A percentile compares a stretch with the other conserved stretches of the same genome.
phyloP scores from a whole-genome alignment of 1,140 invertebrate genomes.

The Uloborus diversus region DNA sequence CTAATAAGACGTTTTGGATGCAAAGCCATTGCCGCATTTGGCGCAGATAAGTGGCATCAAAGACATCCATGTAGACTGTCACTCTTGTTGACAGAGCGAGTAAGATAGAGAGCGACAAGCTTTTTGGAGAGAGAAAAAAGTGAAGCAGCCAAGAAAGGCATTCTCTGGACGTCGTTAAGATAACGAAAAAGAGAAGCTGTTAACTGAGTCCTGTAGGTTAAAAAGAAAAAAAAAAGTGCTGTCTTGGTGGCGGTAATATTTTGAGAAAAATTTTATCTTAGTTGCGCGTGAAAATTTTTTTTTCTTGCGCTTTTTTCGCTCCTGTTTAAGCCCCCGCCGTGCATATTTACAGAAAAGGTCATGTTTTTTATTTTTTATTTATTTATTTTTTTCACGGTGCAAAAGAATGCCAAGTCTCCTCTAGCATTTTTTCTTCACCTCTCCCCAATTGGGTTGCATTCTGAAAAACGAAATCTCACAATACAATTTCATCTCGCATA shows the following conservation, averaged over 20 bases:
- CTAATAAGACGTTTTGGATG: constrained; percentile 53
- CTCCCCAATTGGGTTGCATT: too few species aligned
- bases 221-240: constrained; percentile 5
- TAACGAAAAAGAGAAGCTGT: constrained; percentile 5
- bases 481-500: too few species aligned
- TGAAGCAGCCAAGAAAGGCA: constrained; percentile 10
- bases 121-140: not conserved
- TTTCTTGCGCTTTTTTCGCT: not conserved
- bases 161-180: not conserved
- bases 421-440: too few species aligned
- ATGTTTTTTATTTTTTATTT: too few species aligned
- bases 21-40: constrained; percentile 38
- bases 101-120: constrained; percentile 21
- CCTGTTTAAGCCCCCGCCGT: too few species aligned
- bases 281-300: constrained; percentile 36
- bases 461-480: too few species aligned
- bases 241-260: constrained; percentile 31
- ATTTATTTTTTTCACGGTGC: too few species aligned
- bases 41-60: constrained; percentile 32
- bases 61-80: constrained; percentile 39
- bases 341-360: too few species aligned
- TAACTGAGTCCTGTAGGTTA: constrained; percentile 26
- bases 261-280: constrained; percentile 31
- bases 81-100: constrained; percentile 41
- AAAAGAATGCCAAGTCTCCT: too few species aligned